phyloP scores from a whole-genome alignment of 1,140 invertebrate genomes.

The Homarus americanus region DNA sequence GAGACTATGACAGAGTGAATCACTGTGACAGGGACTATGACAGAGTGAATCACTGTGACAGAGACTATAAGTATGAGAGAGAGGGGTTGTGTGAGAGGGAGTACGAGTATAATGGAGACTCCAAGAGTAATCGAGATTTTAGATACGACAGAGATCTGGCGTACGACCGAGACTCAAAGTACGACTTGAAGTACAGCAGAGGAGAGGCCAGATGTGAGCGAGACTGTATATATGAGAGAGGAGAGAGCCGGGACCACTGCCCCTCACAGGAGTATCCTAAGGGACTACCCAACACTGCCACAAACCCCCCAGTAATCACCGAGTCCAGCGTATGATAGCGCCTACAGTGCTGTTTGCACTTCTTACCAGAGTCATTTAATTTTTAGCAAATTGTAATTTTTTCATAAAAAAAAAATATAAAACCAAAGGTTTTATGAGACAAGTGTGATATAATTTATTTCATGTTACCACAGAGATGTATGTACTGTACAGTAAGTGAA shows the following conservation, averaged over 20 bases:
- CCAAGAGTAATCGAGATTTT: slow-evolving; percentile 32
- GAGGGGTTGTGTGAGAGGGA: slow-evolving; percentile 34
- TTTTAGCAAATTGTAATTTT: slow-evolving; percentile 48
- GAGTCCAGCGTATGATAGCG: slow-evolving; percentile 69
- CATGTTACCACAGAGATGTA: slow-evolving; percentile 3
- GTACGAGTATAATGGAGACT: slow-evolving; percentile 39
- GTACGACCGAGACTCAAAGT: background rate
- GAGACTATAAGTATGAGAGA: slow-evolving; percentile 39
- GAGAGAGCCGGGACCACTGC: slow-evolving; percentile 54
- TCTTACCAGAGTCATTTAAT: slow-evolving; percentile 54
- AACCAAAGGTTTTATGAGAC: slow-evolving; percentile 42
- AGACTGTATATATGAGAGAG: slow-evolving; percentile 39
- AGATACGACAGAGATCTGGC: slow-evolving; percentile 41
- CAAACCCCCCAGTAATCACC: slow-evolving; percentile 59
- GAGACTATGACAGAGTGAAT: slow-evolving; percentile 27
- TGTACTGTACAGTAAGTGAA: background rate
- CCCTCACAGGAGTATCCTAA: slow-evolving; percentile 46
- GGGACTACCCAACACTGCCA: slow-evolving; percentile 61
- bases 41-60: no score
- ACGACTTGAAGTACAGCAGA: slow-evolving; percentile 29
- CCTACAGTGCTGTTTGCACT: slow-evolving; percentile 63
- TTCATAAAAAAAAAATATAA: slow-evolving; percentile 3
- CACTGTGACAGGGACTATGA: slow-evolving; percentile 36
- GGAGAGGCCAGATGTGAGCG: slow-evolving; percentile 34
- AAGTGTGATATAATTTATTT: slow-evolving; percentile 71